These are phyloP conservation scores for Gila robusta DNA, from an alignment of 2,797 vertebrate genomes.

Conservation along the genomic window DNA sequence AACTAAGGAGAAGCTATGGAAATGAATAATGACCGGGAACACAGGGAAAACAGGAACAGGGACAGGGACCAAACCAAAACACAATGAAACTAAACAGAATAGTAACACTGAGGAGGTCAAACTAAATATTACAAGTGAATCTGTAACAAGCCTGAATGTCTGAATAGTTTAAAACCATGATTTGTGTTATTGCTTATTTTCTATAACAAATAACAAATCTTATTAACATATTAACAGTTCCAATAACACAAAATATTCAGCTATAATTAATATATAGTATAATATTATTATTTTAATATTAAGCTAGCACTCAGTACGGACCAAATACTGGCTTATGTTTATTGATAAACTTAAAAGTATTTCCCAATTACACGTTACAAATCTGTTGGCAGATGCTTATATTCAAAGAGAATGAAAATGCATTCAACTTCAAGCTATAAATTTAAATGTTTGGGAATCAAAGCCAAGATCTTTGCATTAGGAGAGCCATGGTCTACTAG, in stretches of 20 bases:
- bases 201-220: not conserved
- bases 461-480: not conserved
- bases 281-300: too few species aligned
- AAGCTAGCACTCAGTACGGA: not conserved
- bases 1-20: not conserved
- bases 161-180: not conserved
- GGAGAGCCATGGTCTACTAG: not conserved
- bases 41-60: not conserved
- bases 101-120: not conserved
- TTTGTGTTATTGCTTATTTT: not conserved
- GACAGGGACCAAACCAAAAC: not conserved
- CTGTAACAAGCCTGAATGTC: not conserved
- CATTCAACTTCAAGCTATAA: not conserved
- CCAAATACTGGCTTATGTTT: not conserved
- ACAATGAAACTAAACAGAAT: not conserved
- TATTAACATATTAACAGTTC: not conserved
- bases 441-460: not conserved
- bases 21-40: not conserved
- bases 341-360: not conserved
- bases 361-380: not conserved
- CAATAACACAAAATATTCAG: too few species aligned
- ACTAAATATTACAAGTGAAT: not conserved
- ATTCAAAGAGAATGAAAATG: not conserved
- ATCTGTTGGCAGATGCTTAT: not conserved
- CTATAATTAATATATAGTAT: too few species aligned